Evolutionary conservation across 2,888 invertebrate genomes (phyloP).

Genomic region (Stramonita haemastoma): DNA sequence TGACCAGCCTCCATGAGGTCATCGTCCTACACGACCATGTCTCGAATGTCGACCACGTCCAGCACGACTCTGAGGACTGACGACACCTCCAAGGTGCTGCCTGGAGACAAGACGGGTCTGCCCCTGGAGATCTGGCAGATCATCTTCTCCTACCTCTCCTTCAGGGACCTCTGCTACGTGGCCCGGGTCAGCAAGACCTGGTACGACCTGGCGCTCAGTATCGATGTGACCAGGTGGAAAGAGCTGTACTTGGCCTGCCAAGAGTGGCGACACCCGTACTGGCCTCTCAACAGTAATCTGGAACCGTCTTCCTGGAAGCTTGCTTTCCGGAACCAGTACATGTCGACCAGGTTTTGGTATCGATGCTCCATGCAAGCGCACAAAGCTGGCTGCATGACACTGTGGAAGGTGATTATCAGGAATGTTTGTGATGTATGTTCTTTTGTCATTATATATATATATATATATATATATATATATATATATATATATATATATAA

Average conservation of each 20-base stretch:
- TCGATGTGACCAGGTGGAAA: conserved; percentile 68
- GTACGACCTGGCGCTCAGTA: conserved; percentile 66
- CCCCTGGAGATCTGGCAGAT: conserved; percentile 73
- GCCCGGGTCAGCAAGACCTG: conserved; percentile 70
- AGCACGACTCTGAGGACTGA: conserved; percentile 34
- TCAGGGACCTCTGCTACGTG: conserved; percentile 64
- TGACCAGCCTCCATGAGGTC: background rate
- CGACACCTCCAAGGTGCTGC: conserved; percentile 50
- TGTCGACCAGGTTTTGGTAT: conserved; percentile 65
- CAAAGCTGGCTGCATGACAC: conserved; percentile 34
- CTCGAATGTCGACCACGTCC: conserved; percentile 28
- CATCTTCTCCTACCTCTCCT: conserved; percentile 65
- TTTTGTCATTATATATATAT: no score
- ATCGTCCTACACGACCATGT: background rate
- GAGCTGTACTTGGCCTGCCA: conserved; percentile 63
- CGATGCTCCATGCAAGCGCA: conserved; percentile 47
- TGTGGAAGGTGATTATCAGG: conserved; percentile 29
- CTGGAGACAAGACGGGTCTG: conserved; percentile 66
- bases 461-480: no score
- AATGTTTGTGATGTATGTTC: no score
- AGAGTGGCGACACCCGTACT: conserved; percentile 70
- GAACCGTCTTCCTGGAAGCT: conserved; percentile 69
- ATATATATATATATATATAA: no score
- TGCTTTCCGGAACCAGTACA: conserved; percentile 65
- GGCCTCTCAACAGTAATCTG: conserved; percentile 66